Evolutionary conservation across 2,113 vertebrate species (phyloP), one percentile per base, ranked within the genome.

Genomic region (Taurulus bubalis): DNA sequence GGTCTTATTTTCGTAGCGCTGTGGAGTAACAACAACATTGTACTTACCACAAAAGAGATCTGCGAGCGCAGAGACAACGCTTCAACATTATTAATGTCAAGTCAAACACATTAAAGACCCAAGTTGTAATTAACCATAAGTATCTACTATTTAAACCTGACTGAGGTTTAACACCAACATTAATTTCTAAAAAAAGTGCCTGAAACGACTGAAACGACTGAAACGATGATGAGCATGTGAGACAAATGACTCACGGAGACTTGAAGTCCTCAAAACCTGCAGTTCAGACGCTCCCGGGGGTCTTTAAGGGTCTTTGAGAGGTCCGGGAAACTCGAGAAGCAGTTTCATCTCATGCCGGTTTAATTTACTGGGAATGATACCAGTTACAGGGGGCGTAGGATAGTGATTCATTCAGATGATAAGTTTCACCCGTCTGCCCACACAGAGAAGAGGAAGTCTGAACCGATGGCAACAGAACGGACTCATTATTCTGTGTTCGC

Each of bases 361-460:
- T 80, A 64, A 80, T 77, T 64, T n/a, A 34, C 22, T 84, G 55
- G 72, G 65, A 58, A 75, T 32, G 77, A 77, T 62, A 24, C 69
- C 53, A 63, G 60, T 62, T 70, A 62, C 30, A 32, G 63, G 38
- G 70, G 55, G 65, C 2, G 0, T 6, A 32, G 63, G 77, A 83
- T 70, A 16, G 80, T 49, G 68, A 70, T 76, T 83, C 59, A 76
- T 85, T 83, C 14, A 68, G 73, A 78, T 81, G 67, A 84, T 71
- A 40, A 36, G 26, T 18, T 79, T 70, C 3, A 45, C 49, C 66
- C 34, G 60, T 70, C 85, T 64, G 64, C 81, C 59, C 68, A 74
- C 81, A 65, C 40, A 56, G 42, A 64, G 85, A 2, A 12, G 24
- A 82, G 40, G 45, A 36, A 62, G 38, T 7, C 51, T 67, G 24